These are phyloP conservation scores for Myotis davidii DNA, from an alignment of 2,113 vertebrate species.

Conservation along the genomic window DNA sequence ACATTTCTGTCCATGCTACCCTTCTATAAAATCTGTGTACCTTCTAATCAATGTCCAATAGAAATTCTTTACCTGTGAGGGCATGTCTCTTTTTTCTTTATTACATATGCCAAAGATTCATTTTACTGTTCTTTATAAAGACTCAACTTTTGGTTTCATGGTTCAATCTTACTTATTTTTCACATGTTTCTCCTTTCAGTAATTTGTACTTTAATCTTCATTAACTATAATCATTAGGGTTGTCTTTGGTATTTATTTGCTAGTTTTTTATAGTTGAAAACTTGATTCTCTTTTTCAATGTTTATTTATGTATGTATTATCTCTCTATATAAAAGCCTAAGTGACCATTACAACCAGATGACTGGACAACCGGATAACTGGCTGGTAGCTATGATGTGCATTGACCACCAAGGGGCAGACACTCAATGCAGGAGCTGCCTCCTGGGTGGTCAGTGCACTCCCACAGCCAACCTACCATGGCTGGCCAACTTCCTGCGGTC, in stretches of 20 bases:
- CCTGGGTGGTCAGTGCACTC: no score
- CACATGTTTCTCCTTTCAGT: neutral
- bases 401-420: no score
- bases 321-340: no score
- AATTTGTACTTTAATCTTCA: neutral
- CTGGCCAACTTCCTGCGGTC: no score
- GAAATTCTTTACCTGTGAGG: neutral
- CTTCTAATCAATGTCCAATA: neutral
- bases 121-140: neutral
- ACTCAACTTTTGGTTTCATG: neutral
- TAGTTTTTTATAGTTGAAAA: neutral
- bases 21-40: neutral
- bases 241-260: neutral
- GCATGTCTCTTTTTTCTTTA: neutral
- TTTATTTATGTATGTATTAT: neutral
- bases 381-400: no score
- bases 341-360: no score
- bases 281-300: neutral
- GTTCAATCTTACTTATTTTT: neutral
- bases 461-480: no score
- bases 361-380: no score
- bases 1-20: neutral
- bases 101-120: neutral
- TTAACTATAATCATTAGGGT: neutral
- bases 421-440: no score